Conservation (phyloP, 2,797 vertebrate genomes). For the Schizopygopsis malacanthus region DNA sequence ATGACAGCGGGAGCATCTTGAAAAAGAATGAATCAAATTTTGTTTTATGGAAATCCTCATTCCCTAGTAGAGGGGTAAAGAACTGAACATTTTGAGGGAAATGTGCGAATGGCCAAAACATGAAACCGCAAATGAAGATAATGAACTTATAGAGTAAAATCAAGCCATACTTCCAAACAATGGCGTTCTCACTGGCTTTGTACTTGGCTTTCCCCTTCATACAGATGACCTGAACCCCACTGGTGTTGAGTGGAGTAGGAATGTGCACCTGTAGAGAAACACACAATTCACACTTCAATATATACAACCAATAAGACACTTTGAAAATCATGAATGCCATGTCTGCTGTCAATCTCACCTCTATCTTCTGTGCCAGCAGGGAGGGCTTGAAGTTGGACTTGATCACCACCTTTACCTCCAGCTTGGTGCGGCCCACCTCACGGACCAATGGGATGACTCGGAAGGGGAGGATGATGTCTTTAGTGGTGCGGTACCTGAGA, state of each 20-base stretch:
- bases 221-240: conserved; percentile 90
- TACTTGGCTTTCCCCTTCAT: conserved; percentile 94
- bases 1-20: background rate
- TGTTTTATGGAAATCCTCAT: background rate
- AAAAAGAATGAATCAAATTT: background rate
- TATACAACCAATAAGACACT: background rate
- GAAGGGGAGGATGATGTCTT: conserved; percentile 99
- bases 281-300: background rate
- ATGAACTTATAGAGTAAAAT: background rate
- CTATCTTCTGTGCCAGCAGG: conserved; percentile 97
- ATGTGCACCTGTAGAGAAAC: conserved; percentile 81
- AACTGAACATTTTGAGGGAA: background rate
- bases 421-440: conserved; percentile 96
- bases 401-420: conserved; percentile 99
- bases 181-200: conserved; percentile 92
- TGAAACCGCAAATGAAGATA: background rate
- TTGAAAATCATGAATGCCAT: background rate
- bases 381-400: conserved; percentile 99
- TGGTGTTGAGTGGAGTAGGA: conserved; percentile 88
- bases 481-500: conserved; percentile 78
- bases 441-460: conserved; percentile 96
- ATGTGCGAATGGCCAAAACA: conserved; percentile 13
- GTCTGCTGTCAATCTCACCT: conserved; percentile 77
- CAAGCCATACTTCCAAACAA: conserved; percentile 86
- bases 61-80: background rate